Base-by-base conservation (phyloP, 2,113 vertebrate species). In the Phaethon lepturus region DNA sequence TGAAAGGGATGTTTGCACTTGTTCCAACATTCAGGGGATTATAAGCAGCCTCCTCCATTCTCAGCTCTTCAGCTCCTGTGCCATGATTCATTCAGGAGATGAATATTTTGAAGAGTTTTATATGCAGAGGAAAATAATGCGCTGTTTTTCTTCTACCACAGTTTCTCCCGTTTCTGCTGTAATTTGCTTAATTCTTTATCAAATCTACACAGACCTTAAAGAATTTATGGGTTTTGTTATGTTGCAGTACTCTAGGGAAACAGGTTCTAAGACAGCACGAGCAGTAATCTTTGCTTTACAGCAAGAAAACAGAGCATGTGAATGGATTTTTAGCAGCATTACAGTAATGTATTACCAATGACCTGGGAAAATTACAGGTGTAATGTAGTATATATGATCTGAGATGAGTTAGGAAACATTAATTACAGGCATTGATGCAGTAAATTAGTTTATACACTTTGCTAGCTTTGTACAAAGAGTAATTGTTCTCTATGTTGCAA, bases 371-470 rank as follows among this genome's bases (percentile, higher is more conserved):
- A 96, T 96, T 97, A 94, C 69, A 97, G 52, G 83, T 95, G 63
- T 91, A 85, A 88, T 84, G 16, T 75, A 59, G 59, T 93, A 75
- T 75, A 50, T 42, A 79, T 72, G 84, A 95, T 91, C 75, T 83
- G 59, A 95, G 96, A 92, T 86, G 85, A 91, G 69, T 88, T 85
- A 80, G 80, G 69, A 98, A 97, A 71, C 79, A 96, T 97, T 96
- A 95, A 96, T 98, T 97, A 96, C 64, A 94, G 72, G 35, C 94
- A 94, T 67, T 75, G 84, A 62, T 92, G 93, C 91, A 97, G 75
- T 93, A 98, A 97, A 97, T 97, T 96, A 97, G 82, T 96, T 98
- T 95, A 94, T 73, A 96, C 35, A 96, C 90, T 60, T 97, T 95
- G 84, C 84, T 96, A 67, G 87, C 71, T 97, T 92, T 88, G 75